Percentiles rank a stretch among this genome's conserved stretches.
These are phyloP conservation scores for Hapalemur alaotrensis DNA, from an alignment of 2,797 vertebrate species.

Conservation along the genomic window DNA sequence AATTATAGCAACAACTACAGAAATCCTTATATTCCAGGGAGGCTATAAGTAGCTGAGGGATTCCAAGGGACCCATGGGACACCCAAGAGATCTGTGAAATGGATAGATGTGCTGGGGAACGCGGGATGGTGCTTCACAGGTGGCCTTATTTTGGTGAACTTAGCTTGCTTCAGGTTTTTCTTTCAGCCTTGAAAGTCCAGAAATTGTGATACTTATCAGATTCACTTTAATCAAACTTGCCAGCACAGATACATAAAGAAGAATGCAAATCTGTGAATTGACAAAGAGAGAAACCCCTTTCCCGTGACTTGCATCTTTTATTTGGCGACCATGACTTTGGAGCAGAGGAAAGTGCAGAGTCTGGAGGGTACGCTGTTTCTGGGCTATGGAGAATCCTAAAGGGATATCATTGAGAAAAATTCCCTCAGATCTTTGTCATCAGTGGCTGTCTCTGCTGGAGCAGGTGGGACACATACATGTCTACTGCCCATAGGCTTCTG, in stretches of 20 bases:
- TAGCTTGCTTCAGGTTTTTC: not conserved
- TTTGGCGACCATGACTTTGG: not conserved
- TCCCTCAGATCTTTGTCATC: not conserved
- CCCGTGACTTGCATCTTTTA: not conserved
- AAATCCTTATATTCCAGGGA: not conserved
- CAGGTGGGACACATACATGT: not conserved
- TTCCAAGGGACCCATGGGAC: not conserved
- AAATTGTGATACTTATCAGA: not conserved
- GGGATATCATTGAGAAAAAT: not conserved
- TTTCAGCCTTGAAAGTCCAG: not conserved
- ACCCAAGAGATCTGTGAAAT: not conserved
- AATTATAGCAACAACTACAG: not conserved
- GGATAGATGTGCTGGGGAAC: not conserved
- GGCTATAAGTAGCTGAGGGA: not conserved
- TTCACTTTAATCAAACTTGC: not conserved
- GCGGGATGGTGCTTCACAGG: too few species aligned
- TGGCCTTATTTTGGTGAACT: not conserved
- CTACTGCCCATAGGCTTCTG: not conserved
- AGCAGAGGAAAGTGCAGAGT: not conserved
- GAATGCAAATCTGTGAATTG: not conserved
- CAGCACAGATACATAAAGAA: not conserved
- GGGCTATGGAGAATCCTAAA: not conserved
- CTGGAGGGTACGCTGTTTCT: not conserved
- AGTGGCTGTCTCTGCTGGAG: not conserved
- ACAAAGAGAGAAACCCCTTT: not conserved